Conservation (phyloP, 2,113 vertebrate genomes). For the Hydrolagus affinis region DNA sequence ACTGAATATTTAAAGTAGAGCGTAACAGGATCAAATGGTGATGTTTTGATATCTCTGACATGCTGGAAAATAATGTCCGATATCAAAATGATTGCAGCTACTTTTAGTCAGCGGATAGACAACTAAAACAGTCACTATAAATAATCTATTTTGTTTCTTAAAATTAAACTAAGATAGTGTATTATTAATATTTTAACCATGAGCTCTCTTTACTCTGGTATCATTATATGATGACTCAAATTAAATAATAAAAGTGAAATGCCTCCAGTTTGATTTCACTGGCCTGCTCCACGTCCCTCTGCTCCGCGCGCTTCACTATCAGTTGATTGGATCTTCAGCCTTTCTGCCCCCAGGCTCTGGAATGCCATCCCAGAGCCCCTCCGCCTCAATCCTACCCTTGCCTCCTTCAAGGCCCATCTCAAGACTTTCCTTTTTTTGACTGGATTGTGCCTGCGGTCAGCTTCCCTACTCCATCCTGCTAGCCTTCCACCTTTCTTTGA, state of each 20-base stretch:
- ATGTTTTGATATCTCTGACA: not conserved
- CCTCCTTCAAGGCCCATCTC: no score
- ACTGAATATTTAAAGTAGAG: not conserved
- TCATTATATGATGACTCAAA: not conserved
- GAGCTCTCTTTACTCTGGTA: not conserved
- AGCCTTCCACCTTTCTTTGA: no score
- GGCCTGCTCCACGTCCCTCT: no score
- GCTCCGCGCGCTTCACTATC: no score
- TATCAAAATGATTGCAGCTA: not conserved
- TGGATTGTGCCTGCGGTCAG: no score
- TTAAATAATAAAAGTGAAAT: not conserved
- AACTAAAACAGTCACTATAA: not conserved
- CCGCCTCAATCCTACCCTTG: no score
- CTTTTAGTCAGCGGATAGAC: not conserved
- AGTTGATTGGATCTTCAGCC: no score
- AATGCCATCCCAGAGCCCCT: no score
- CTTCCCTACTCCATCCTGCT: no score
- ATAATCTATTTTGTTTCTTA: not conserved
- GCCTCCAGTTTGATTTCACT: not conserved
- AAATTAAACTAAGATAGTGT: not conserved
- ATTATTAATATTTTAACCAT: not conserved
- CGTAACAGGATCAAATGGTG: not conserved
- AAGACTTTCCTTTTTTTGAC: no score
- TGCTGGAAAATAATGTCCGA: not conserved
- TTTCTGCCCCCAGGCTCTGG: no score